Conservation (phyloP, 2,797 vertebrate species). For the Xiphophorus birchmanni region DNA sequence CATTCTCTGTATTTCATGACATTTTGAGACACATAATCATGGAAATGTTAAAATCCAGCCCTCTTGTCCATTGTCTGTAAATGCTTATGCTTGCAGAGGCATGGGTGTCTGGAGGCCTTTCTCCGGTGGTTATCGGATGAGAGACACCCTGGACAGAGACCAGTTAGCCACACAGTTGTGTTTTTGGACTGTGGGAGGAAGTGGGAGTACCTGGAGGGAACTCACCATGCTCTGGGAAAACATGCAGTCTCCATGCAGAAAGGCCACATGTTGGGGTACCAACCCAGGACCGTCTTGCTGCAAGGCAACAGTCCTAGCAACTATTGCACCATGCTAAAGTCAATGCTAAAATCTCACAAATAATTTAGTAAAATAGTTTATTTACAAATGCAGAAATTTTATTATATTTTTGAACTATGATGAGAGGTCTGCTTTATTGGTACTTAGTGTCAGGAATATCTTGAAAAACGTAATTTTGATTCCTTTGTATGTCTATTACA, state of each 20-base stretch:
- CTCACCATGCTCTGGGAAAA: neutral
- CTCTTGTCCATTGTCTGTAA: neutral
- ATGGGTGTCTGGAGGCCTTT: neutral
- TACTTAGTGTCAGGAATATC: too few species aligned
- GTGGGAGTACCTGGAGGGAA: neutral
- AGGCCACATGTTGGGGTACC: neutral
- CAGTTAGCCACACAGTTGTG: too few species aligned
- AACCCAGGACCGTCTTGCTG: neutral
- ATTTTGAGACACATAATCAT: neutral
- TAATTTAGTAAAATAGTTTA: neutral
- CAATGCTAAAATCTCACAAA: neutral
- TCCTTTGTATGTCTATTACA: too few species aligned
- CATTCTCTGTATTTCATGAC: neutral
- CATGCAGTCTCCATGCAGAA: neutral
- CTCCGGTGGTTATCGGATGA: fast-evolving
- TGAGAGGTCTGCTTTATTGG: too few species aligned
- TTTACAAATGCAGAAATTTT: neutral
- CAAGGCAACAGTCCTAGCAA: neutral
- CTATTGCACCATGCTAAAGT: neutral
- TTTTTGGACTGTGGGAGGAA: neutral
- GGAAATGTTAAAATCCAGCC: neutral
- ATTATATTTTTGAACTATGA: too few species aligned
- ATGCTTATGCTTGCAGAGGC: neutral
- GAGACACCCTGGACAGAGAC: neutral
- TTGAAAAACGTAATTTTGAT: too few species aligned